Conservation (phyloP, 2,888 invertebrate species). For the Megaustenia siamemsis region DNA sequence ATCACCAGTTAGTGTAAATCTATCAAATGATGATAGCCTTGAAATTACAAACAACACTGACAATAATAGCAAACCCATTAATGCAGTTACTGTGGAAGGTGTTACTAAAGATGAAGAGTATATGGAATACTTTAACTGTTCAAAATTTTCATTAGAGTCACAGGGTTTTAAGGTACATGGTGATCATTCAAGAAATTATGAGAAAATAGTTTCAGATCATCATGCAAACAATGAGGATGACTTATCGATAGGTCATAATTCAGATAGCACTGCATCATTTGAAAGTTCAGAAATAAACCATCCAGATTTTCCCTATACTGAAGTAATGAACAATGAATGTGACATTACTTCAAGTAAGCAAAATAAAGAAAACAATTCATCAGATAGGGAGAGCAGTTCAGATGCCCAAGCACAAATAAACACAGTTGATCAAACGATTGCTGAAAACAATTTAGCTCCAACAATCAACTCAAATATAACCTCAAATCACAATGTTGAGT, state of each 20-base stretch:
- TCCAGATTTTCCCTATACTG: neutral
- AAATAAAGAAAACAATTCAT: neutral
- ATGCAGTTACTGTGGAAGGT: neutral
- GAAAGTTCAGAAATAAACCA: too few species aligned
- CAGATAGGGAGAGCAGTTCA: neutral
- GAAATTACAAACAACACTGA: too few species aligned
- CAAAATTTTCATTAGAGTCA: neutral
- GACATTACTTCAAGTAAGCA: neutral
- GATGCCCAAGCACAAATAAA: neutral
- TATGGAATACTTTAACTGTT: neutral
- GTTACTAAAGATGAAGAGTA: neutral
- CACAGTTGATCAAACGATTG: neutral
- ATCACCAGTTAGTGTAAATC: neutral
- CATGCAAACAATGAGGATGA: too few species aligned
- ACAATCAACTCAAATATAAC: neutral
- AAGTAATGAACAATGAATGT: neutral
- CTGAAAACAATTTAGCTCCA: neutral
- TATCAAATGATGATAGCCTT: neutral
- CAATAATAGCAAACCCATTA: neutral
- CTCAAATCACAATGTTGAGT: neutral
- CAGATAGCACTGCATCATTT: neutral
- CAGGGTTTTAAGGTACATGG: neutral
- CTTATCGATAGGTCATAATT: neutral
- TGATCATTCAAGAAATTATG: neutral
- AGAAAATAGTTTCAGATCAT: neutral